Evolutionary conservation across 2,797 vertebrate species (phyloP).

Genomic region (Manis javanica): DNA sequence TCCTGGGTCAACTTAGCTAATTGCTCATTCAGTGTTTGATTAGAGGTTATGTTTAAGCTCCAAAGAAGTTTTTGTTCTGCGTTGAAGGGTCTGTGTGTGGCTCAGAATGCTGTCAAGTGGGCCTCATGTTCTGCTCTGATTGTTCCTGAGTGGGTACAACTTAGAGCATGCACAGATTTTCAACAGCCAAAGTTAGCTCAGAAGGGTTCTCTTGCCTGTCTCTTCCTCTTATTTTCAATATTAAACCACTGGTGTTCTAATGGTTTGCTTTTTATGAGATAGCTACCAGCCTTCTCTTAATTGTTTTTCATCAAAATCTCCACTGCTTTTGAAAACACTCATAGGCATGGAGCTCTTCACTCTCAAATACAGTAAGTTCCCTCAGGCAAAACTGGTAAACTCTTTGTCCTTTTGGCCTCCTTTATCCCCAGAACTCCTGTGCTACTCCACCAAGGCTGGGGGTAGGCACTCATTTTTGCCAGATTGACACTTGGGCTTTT

Average conservation of each 20-base stretch:
- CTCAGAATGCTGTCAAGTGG: background rate
- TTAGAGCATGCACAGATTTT: background rate
- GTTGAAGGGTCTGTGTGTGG: background rate
- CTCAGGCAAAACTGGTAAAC: background rate
- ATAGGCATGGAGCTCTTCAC: background rate
- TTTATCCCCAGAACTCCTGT: background rate
- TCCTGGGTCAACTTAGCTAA: background rate
- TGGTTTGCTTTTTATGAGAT: background rate
- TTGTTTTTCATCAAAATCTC: background rate
- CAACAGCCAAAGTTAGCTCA: background rate
- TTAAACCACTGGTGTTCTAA: background rate
- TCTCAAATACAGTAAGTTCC: background rate
- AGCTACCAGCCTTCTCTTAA: background rate
- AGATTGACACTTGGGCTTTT: background rate
- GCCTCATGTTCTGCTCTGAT: background rate
- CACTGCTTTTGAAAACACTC: background rate
- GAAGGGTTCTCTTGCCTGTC: background rate
- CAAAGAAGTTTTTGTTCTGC: background rate
- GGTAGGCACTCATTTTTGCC: background rate
- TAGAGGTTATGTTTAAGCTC: background rate
- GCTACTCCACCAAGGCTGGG: background rate
- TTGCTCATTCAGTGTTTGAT: background rate
- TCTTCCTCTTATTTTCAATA: background rate
- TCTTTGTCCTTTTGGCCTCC: background rate
- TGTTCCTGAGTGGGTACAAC: background rate